phyloP scores from a whole-genome alignment of 2,797 vertebrate genomes.

The Pipistrellus pygmaeus region DNA sequence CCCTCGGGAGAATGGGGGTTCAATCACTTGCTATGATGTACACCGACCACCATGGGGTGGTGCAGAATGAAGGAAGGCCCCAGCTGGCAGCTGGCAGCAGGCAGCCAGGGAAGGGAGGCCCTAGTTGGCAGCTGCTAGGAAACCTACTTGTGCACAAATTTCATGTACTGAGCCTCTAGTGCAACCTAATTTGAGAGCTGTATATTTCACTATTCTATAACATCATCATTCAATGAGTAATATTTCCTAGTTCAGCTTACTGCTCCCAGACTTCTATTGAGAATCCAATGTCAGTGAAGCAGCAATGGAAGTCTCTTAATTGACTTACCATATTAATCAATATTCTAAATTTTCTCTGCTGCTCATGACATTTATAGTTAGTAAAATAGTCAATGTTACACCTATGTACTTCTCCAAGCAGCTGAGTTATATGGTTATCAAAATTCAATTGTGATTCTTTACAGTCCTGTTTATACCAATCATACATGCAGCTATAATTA shows the following conservation, averaged over 20 bases:
- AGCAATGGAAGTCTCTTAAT: neutral
- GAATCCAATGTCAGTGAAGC: neutral
- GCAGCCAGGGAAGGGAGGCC: too few relatives aligned
- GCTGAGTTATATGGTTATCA: neutral
- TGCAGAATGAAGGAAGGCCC: too few relatives aligned
- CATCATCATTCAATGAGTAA: neutral
- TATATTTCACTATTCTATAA: neutral
- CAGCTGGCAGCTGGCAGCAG: too few relatives aligned
- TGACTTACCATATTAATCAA: neutral
- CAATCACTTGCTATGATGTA: too few relatives aligned
- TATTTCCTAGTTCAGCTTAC: neutral
- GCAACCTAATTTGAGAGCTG: neutral
- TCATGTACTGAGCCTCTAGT: too few relatives aligned
- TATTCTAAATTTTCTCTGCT: neutral
- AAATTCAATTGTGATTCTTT: slow-evolving; percentile 24
- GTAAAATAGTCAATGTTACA: neutral
- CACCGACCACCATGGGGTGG: too few relatives aligned
- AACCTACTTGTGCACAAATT: too few relatives aligned
- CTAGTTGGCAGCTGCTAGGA: too few relatives aligned
- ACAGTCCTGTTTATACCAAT: neutral
- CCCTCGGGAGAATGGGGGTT: too few relatives aligned
- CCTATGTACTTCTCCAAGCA: neutral
- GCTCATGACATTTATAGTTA: neutral
- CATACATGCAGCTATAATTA: neutral
- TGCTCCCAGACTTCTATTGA: neutral